A percentile compares a stretch with the other conserved stretches of the same genome.
Evolutionary conservation across 2,797 vertebrate genomes (phyloP).

Genomic region (Oreochromis mossambicus): DNA sequence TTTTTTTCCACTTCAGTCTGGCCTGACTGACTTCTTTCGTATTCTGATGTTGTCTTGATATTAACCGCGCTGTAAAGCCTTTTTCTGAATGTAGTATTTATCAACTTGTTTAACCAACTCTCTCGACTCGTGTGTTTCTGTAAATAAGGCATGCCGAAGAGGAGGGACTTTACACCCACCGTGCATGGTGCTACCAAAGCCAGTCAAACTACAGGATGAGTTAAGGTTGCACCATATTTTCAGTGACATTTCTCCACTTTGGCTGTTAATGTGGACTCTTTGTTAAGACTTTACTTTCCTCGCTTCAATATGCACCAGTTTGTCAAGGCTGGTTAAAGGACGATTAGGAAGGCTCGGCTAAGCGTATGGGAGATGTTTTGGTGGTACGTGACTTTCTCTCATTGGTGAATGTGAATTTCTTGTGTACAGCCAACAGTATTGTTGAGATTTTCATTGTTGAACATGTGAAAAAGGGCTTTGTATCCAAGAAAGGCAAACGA

Average conservation of each 20-base stretch:
- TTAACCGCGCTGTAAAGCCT: constrained; percentile 67
- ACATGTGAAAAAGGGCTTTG: constrained; percentile 71
- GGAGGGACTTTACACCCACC: constrained; percentile 43
- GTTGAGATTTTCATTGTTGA: constrained; percentile 14
- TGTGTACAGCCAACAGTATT: constrained; percentile 26
- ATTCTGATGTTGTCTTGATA: constrained; percentile 64
- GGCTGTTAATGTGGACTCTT: constrained; percentile 17
- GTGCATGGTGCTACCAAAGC: constrained; percentile 72
- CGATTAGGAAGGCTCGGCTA: background rate
- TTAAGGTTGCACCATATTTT: constrained; percentile 37
- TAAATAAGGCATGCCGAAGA: constrained; percentile 67
- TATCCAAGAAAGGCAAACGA: constrained; percentile 51
- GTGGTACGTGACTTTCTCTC: background rate
- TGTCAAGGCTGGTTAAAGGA: background rate
- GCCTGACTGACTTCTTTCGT: constrained; percentile 59
- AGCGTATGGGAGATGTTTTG: background rate
- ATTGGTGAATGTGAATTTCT: constrained; percentile 45
- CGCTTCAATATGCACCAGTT: constrained; percentile 44
- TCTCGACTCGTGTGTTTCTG: constrained; percentile 54
- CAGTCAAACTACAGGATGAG: constrained; percentile 25
- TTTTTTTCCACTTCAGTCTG: constrained; percentile 70
- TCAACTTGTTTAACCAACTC: constrained; percentile 45
- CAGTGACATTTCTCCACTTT: constrained; percentile 34
- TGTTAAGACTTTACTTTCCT: constrained; percentile 9
- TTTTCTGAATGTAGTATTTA: constrained; percentile 78